Evolutionary conservation across 2,797 vertebrate genomes (phyloP), one percentile per base, ranked within the genome.

Genomic region (Poeciliopsis turneri): DNA sequence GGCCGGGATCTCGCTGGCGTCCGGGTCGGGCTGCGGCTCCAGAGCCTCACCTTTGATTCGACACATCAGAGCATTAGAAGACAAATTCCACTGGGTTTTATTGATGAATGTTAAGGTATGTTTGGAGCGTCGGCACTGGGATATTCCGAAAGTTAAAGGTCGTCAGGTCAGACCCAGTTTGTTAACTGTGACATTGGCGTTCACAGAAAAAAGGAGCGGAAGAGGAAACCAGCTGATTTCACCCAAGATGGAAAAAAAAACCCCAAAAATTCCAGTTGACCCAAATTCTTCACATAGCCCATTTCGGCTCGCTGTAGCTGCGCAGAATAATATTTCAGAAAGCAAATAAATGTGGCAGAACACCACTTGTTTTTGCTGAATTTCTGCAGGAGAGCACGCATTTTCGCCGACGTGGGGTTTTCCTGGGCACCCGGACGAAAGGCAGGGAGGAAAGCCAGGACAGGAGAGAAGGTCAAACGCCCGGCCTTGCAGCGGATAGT

Each of bases 1-100:
- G 2, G 86, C 23, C 0, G 95, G 93, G 82, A 94, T 81, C 72
- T 95, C 95, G 2, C 93, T 95, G 61, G 89, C 88, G 0, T 86
- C 91, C 75, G 84, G 86, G 74, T 95, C 95, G 0, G 87, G 79
- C 75, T 80, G 74, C 33, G 80, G 78, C 81, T 95, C 94, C 78
- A 92, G 79, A 0, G 88, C 82, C 66, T 96, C 95, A 39, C 86
- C 95, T 96, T 81, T 3, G 39, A 43, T 23, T 11, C 45, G n/a
- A 47, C 25, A 33, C 16, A 20, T 0, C 5, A 43, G 57, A 71
- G 5, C 23, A 76, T 13, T 10, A 53, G 2, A 30, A 28, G n/a
- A 30, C 55, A 5, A 59, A 59, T 59, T 15, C 55, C n/a, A 30
- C 55, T 15, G 55, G 13, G 55, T 15, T 10, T 23, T 25, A 25